Conservation (phyloP, 1,140 invertebrate genomes). For the Trissolcus basalis region DNA sequence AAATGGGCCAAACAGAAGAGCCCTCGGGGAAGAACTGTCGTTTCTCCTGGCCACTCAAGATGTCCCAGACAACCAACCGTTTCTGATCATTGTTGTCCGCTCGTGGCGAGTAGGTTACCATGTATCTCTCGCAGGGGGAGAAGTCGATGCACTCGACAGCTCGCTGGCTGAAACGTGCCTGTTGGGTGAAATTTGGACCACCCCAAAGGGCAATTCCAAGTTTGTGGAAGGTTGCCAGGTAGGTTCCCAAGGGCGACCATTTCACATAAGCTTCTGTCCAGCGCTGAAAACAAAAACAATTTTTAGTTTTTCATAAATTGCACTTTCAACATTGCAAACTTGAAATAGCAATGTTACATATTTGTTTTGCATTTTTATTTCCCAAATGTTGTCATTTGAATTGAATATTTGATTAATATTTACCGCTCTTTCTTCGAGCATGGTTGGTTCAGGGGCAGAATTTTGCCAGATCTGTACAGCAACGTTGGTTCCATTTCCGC, state of each 20-base stretch:
- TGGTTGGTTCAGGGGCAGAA: slow-evolving; percentile 88
- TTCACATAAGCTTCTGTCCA: slow-evolving; percentile 97
- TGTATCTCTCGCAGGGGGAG: slow-evolving; percentile 97
- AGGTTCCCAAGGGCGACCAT: slow-evolving; percentile 98
- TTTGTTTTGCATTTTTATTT: background rate
- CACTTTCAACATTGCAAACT: no score
- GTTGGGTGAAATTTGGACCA: slow-evolving; percentile 93
- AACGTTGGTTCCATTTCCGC: slow-evolving; percentile 83
- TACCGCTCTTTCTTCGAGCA: slow-evolving; percentile 90
- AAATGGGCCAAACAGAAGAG: slow-evolving; percentile 91
- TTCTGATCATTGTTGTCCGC: slow-evolving; percentile 82
- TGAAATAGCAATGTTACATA: no score
- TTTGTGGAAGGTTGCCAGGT: slow-evolving; percentile 96
- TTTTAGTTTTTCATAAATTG: no score
- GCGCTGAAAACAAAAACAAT: slow-evolving; percentile 77
- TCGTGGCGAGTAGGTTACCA: slow-evolving; percentile 93
- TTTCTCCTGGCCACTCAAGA: slow-evolving; percentile 93
- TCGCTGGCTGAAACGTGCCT: slow-evolving; percentile 92
- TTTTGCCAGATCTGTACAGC: slow-evolving; percentile 94
- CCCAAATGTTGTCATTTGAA: background rate
- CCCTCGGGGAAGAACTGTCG: slow-evolving; percentile 91
- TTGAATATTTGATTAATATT: slow-evolving; percentile 58
- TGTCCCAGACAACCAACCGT: slow-evolving; percentile 95
- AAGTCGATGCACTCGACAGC: slow-evolving; percentile 97
- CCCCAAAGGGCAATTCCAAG: slow-evolving; percentile 98